Conservation (phyloP, 2,113 vertebrate species). For the Rhabdomys dilectus region DNA sequence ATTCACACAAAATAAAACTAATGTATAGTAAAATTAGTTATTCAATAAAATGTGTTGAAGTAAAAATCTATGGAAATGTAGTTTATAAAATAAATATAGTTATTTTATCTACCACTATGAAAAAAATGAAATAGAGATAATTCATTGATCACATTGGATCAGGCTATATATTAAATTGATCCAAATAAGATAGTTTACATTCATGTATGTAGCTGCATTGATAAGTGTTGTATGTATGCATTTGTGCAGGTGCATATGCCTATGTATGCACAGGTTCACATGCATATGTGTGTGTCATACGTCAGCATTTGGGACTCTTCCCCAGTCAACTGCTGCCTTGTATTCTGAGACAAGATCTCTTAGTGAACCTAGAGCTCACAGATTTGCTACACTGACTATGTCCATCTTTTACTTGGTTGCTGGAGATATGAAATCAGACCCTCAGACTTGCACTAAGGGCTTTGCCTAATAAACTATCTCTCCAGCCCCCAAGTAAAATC, state of each 20-base stretch:
- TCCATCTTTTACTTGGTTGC: neutral
- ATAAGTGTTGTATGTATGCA: neutral
- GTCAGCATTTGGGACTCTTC: neutral
- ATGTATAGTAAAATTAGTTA: neutral
- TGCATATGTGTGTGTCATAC: neutral
- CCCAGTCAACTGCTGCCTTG: neutral
- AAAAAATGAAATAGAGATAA: constrained; percentile 45
- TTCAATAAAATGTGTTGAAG: constrained; percentile 25
- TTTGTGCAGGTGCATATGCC: neutral
- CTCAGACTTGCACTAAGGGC: neutral
- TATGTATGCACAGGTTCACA: neutral
- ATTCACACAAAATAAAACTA: constrained; percentile 43
- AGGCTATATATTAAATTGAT: neutral
- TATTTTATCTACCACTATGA: neutral
- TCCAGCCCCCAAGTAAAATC: neutral
- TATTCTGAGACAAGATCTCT: neutral
- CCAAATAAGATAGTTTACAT: constrained; percentile 46
- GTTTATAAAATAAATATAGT: neutral
- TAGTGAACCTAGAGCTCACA: neutral
- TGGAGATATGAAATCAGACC: neutral
- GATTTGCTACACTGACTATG: neutral
- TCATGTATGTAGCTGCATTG: neutral
- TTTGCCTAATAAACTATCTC: neutral
- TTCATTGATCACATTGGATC: neutral
- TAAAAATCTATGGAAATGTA: constrained; percentile 49